A percentile compares a stretch with the other conserved stretches of the same genome.
phyloP scores from a whole-genome alignment of 2,797 vertebrate genomes.

The Carduelis carduelis region DNA sequence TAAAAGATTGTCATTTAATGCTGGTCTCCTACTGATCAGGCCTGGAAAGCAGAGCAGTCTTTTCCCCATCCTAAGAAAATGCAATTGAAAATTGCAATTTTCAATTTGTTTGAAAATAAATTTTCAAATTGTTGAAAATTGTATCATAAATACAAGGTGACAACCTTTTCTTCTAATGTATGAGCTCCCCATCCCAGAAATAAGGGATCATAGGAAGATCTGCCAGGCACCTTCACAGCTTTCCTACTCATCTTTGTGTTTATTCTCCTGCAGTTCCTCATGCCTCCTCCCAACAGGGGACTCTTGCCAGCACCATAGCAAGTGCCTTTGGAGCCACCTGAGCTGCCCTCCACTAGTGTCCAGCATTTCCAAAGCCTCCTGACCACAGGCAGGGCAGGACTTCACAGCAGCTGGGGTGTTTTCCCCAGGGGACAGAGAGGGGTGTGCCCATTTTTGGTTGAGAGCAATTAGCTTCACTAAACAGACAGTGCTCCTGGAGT shows the following conservation, averaged over 20 bases:
- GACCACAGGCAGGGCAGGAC: not conserved
- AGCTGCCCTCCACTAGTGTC: not conserved
- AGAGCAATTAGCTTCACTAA: not conserved
- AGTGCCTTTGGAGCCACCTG: not conserved
- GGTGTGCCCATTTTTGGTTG: rapidly evolving
- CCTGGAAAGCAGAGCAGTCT: not conserved
- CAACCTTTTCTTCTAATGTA: not conserved
- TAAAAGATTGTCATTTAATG: not conserved
- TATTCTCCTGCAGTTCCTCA: not conserved
- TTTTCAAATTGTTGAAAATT: not conserved
- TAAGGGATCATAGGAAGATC: not conserved
- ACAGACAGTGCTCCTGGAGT: not conserved
- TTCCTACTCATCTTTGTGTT: not conserved
- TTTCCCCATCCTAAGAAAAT: not conserved
- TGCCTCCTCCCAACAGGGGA: not conserved
- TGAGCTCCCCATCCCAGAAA: not conserved
- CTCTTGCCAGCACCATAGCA: rapidly evolving
- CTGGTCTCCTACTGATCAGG: not conserved
- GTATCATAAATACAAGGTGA: not conserved
- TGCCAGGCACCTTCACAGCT: not conserved
- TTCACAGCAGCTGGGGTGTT: rapidly evolving
- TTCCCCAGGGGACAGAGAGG: rapidly evolving
- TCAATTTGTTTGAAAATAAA: not conserved
- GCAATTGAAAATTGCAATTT: not conserved
- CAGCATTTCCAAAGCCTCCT: not conserved